Conservation (phyloP, 2,797 vertebrate species). For the Channallabes apus region DNA sequence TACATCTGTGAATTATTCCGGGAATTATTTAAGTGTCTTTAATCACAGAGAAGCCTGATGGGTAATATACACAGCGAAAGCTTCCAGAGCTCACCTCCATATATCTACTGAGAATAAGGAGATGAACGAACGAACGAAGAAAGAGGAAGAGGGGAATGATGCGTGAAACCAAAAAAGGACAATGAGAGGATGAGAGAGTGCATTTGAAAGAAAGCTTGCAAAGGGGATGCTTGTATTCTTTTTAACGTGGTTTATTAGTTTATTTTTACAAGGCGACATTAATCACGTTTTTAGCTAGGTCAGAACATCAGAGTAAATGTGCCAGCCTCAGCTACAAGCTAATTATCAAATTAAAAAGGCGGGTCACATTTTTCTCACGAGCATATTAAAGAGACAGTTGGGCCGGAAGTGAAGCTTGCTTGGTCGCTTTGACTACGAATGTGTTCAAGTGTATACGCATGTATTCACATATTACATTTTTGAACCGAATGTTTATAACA, state of each 20-base stretch:
- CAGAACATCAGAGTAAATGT: constrained; percentile 11
- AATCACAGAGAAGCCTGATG: constrained; percentile 36
- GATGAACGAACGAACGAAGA: constrained; percentile 1
- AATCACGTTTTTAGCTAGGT: constrained; percentile 15
- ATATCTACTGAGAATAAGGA: constrained; percentile 23
- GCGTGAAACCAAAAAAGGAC: constrained; percentile 2
- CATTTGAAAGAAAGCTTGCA: background rate
- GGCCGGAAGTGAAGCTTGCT: background rate
- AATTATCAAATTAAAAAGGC: constrained; percentile 31
- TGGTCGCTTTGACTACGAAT: background rate
- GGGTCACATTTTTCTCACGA: background rate
- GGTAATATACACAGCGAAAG: constrained; percentile 1
- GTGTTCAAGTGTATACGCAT: background rate
- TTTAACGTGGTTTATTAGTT: constrained; percentile 8
- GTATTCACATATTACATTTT: no score
- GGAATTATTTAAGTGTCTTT: constrained; percentile 49
- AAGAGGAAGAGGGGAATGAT: background rate
- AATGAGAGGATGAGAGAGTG: background rate
- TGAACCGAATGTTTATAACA: background rate
- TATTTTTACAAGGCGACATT: constrained; percentile 1
- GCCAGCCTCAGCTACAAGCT: constrained; percentile 5
- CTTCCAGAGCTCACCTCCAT: constrained; percentile 29
- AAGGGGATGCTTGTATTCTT: background rate
- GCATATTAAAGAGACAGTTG: background rate
- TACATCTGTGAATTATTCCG: constrained; percentile 43